A percentile compares a stretch with the other conserved stretches of the same genome.
phyloP scores from a whole-genome alignment of 2,113 vertebrate genomes.

The Calcarius ornatus region DNA sequence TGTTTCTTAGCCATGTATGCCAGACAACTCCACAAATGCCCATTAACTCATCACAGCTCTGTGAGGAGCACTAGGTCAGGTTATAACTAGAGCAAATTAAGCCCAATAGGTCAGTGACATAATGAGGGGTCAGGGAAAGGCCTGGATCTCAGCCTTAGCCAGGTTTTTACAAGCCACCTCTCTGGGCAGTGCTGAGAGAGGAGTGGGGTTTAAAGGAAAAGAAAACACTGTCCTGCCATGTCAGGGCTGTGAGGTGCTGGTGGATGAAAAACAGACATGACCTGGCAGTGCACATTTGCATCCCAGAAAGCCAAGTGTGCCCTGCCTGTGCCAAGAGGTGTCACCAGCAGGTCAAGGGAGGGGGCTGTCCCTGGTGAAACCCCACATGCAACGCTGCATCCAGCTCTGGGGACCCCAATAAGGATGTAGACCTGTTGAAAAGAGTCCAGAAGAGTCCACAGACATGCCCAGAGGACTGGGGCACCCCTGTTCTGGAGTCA shows the following conservation, averaged over 20 bases:
- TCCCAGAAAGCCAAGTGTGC: neutral
- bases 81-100: neutral
- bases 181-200: neutral
- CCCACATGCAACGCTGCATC: no score
- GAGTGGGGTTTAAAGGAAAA: neutral
- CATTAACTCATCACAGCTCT: neutral
- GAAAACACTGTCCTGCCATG: rapidly evolving
- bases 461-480: no score
- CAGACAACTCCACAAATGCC: neutral
- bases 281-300: neutral
- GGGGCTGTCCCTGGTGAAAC: neutral
- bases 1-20: neutral
- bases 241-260: no score
- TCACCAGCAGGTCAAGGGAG: neutral
- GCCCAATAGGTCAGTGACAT: neutral
- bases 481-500: neutral
- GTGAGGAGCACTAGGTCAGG: rapidly evolving
- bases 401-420: neutral
- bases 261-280: neutral
- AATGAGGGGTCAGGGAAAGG: neutral
- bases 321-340: neutral
- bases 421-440: neutral
- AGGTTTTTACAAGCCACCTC: neutral
- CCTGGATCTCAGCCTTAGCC: neutral
- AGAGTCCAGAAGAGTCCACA: neutral